Evolutionary conservation across 2,888 invertebrate genomes (phyloP).

Genomic region (Camponotus fellah): DNA sequence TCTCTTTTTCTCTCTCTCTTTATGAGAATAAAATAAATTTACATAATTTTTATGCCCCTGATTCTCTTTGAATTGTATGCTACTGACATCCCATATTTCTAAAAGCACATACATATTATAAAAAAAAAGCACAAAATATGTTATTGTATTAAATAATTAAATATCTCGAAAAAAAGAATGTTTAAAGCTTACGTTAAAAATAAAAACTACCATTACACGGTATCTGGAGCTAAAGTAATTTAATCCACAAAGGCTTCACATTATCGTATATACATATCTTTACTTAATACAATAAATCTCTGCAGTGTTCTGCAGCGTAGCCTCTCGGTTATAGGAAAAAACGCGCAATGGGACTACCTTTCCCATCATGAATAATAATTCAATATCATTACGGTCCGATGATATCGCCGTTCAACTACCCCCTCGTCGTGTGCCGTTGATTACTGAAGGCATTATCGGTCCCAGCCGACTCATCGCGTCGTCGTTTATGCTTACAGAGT

Average conservation of each 20-base stretch:
- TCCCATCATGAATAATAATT: slow-evolving; percentile 34
- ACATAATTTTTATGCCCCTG: not conserved
- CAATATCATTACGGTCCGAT: slow-evolving; percentile 40
- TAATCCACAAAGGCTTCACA: not conserved
- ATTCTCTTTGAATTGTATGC: not conserved
- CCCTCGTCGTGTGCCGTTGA: slow-evolving; percentile 33
- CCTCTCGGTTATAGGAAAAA: not conserved
- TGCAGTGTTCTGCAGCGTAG: not conserved
- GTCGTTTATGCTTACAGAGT: slow-evolving; percentile 18
- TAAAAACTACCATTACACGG: slow-evolving; percentile 10
- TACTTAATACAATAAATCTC: slow-evolving; percentile 29
- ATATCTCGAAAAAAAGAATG: not conserved
- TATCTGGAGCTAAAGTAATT: not conserved
- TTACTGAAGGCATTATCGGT: slow-evolving; percentile 62
- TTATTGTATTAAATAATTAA: slow-evolving; percentile 20
- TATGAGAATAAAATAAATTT: slow-evolving; percentile 6
- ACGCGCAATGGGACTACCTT: not conserved
- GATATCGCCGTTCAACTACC: slow-evolving; percentile 31
- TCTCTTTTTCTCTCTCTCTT: not conserved
- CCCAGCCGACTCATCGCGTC: slow-evolving; percentile 48
- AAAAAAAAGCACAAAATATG: not conserved
- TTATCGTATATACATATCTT: not conserved
- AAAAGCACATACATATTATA: not conserved
- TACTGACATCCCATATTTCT: not conserved
- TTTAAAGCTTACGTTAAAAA: not conserved